A percentile compares a stretch with the other conserved stretches of the same genome.
These are phyloP conservation scores for Xenopus petersii DNA, from an alignment of 2,797 vertebrate genomes.

Conservation along the genomic window DNA sequence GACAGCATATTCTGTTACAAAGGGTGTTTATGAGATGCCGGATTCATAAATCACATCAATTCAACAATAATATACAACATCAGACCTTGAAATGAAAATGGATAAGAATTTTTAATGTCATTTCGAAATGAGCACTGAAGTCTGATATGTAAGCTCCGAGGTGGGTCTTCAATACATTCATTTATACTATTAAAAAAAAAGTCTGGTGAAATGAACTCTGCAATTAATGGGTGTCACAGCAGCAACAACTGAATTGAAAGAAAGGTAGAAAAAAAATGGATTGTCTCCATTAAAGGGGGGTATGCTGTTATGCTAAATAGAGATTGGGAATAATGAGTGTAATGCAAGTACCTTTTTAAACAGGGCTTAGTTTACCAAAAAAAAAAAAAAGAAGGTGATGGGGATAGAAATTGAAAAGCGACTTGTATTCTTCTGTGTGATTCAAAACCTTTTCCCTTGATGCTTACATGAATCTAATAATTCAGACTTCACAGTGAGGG, in stretches of 20 bases:
- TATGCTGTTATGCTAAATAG: constrained; percentile 1
- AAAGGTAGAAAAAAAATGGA: too few relatives aligned
- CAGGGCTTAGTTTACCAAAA: constrained; percentile 13
- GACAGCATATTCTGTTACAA: constrained; percentile 97
- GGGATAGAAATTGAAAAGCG: not conserved
- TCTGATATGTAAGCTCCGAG: constrained; percentile 81
- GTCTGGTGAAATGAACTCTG: constrained; percentile 71
- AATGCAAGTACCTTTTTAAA: constrained; percentile 20
- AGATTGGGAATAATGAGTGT: constrained; percentile 3
- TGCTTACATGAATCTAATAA: constrained; percentile 33
- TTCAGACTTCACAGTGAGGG: constrained; percentile 36
- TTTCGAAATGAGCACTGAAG: constrained; percentile 91
- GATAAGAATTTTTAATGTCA: constrained; percentile 84
- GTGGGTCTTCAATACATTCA: constrained; percentile 80
- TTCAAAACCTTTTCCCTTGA: constrained; percentile 19
- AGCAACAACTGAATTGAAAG: too few relatives aligned
- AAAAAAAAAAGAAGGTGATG: constrained; percentile 8
- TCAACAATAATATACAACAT: constrained; percentile 90
- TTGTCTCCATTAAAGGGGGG: not conserved
- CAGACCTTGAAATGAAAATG: constrained; percentile 94
- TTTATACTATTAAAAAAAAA: constrained; percentile 46
- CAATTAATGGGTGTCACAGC: constrained; percentile 29
- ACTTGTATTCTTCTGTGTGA: constrained; percentile 33
- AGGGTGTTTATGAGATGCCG: constrained; percentile 89
- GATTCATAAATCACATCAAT: constrained; percentile 97